phyloP scores from a whole-genome alignment of 2,888 invertebrate genomes.

The Hetaerina titia region DNA sequence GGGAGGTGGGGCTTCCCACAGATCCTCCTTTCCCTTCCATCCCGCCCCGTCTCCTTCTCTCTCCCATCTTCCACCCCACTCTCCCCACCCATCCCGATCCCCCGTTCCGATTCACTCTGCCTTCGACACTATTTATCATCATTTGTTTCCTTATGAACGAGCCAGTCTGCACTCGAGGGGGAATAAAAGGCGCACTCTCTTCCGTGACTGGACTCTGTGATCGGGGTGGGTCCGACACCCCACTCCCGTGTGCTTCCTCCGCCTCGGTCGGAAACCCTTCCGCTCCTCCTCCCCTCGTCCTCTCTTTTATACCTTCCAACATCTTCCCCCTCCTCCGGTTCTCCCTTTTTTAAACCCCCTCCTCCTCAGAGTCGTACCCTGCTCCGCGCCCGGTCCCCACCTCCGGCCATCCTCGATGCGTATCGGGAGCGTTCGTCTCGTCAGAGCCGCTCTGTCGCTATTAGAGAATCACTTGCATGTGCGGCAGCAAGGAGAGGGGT shows the following conservation, averaged over 20 bases:
- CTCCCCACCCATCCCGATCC: conserved; percentile 30
- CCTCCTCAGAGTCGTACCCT: not conserved
- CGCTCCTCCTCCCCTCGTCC: too few relatives aligned
- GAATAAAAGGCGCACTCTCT: conserved; percentile 31
- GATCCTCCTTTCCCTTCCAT: not conserved
- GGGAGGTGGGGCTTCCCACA: conserved; percentile 40
- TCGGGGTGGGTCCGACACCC: not conserved
- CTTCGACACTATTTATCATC: conserved; percentile 66
- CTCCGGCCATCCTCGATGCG: conserved; percentile 4
- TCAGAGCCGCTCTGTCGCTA: conserved; percentile 27
- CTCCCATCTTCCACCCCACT: not conserved
- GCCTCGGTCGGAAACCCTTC: too few relatives aligned
- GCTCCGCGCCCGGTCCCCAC: not conserved
- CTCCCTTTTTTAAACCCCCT: not conserved
- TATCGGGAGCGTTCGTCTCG: conserved; percentile 59
- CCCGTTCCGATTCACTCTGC: conserved; percentile 43
- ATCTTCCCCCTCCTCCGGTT: not conserved
- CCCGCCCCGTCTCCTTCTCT: not conserved
- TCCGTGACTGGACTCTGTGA: conserved; percentile 59
- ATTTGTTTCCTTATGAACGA: conserved; percentile 67
- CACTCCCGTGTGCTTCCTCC: too few relatives aligned
- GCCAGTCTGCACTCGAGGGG: conserved; percentile 52
- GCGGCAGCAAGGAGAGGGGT: not conserved
- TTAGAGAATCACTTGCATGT: conserved; percentile 56
- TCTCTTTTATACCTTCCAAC: not conserved